Evolutionary conservation across 2,113 vertebrate genomes (phyloP), one percentile per base, ranked within the genome.

Genomic region (Antennarius striatus): DNA sequence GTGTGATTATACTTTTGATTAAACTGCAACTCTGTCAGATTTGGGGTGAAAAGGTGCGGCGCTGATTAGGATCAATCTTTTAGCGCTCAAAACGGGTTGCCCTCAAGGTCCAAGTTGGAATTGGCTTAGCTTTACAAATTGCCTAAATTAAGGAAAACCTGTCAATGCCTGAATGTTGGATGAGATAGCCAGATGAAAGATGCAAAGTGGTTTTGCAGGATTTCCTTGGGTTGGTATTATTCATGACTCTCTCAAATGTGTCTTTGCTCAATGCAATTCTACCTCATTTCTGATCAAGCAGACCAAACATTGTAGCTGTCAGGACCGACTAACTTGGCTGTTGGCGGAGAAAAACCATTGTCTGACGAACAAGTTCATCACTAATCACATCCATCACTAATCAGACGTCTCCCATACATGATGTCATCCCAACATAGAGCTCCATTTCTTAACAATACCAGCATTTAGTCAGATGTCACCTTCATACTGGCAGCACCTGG

Each of bases 1-100:
- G 58, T 51, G 50, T 63, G 59, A 77, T 80, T 68, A 68, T 54
- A 68, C 56, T 32, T 71, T 54, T 73, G 56, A 79, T 81, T 78
- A 51, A 77, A 71, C 29, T 52, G 30, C 43, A 49, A 32, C 30
- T 58, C 67, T 61, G 62, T 71, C 61, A 60, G 3, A 72, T 54
- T 48, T 65, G 32, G 65, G 53, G 49, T 84, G 66, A 71, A 85
- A 83, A 59, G 60, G 12, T 49, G 0, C 0, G 13, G 32, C 6
- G 32, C 15, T 62, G 53, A 72, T 82, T 64, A 46, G 10, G 32
- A 71, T 79, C 71, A 61, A 71, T 58, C 68, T 74, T 79, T 68
- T 53, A 75, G 71, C 62, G 43, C 62, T 61, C 5, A 43, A 67
- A 80, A 72, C 39, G 40, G 49, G 6, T 53, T 61, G 48, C 73